phyloP scores from a whole-genome alignment of 1,140 invertebrate genomes.

The Mizuhopecten yessoensis region DNA sequence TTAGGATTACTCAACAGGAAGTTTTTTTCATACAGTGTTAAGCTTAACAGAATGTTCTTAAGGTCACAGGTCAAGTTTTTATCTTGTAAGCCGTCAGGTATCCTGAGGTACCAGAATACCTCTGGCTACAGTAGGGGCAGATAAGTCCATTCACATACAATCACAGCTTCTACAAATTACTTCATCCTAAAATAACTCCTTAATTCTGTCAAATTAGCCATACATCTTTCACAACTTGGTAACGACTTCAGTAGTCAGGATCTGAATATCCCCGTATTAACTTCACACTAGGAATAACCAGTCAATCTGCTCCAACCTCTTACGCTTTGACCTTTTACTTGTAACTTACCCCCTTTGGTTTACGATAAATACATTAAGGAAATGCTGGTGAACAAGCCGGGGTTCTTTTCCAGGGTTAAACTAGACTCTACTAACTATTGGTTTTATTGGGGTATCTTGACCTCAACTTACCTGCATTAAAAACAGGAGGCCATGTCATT shows the following conservation, averaged over 20 bases:
- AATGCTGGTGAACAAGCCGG: background rate
- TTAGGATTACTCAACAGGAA: background rate
- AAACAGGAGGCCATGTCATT: background rate
- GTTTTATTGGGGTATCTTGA: background rate
- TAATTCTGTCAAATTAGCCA: slow-evolving; percentile 29
- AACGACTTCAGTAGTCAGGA: background rate
- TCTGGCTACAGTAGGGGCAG: background rate
- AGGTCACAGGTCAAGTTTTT: slow-evolving; percentile 7
- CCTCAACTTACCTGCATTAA: background rate
- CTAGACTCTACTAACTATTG: background rate
- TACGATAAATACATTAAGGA: background rate
- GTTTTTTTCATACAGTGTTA: background rate
- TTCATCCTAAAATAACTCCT: background rate
- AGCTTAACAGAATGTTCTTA: background rate
- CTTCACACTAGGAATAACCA: background rate
- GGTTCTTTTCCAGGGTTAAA: background rate
- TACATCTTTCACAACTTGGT: slow-evolving; percentile 32
- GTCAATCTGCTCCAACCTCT: background rate
- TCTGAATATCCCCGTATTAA: background rate
- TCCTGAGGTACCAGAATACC: background rate
- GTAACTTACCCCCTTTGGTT: background rate
- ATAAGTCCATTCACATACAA: background rate
- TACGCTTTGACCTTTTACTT: background rate
- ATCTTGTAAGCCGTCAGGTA: slow-evolving; percentile 23
- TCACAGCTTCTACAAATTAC: slow-evolving; percentile 27